phyloP scores from a whole-genome alignment of 2,888 invertebrate species.

The Mythimna ferrago region DNA sequence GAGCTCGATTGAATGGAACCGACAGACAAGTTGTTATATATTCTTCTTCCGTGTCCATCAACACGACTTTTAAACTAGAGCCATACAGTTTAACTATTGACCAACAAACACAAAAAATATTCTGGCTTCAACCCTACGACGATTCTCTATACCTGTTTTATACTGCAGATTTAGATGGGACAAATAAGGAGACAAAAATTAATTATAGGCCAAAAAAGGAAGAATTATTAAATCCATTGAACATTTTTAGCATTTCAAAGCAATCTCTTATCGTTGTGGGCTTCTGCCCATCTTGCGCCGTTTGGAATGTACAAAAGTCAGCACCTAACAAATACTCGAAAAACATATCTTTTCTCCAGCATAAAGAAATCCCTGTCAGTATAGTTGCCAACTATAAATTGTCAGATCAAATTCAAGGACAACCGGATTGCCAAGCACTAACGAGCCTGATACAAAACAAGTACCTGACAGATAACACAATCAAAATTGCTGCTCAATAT shows the following conservation, averaged over 20 bases:
- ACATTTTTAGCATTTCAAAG: background rate
- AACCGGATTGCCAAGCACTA: conserved; percentile 74
- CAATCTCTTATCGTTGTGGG: conserved; percentile 89
- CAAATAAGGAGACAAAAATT: background rate
- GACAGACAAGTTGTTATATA: conserved; percentile 90
- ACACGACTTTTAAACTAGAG: conserved; percentile 71
- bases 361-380: conserved; percentile 80
- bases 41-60: conserved; percentile 88
- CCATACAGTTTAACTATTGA: conserved; percentile 87
- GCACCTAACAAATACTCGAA: background rate
- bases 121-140: background rate
- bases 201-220: background rate
- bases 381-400: conserved; percentile 81
- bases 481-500: conserved; percentile 74
- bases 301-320: background rate
- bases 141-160: rapidly evolving
- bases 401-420: conserved; percentile 77
- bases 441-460: conserved; percentile 71
- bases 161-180: conserved; percentile 12
- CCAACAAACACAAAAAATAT: conserved; percentile 3
- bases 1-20: conserved; percentile 93
- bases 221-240: background rate
- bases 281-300: rapidly evolving
- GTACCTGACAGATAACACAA: conserved; percentile 76
- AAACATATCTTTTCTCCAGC: background rate